These are phyloP conservation scores for Tipula unca DNA, from an alignment of 2,888 invertebrate genomes.

Conservation along the genomic window DNA sequence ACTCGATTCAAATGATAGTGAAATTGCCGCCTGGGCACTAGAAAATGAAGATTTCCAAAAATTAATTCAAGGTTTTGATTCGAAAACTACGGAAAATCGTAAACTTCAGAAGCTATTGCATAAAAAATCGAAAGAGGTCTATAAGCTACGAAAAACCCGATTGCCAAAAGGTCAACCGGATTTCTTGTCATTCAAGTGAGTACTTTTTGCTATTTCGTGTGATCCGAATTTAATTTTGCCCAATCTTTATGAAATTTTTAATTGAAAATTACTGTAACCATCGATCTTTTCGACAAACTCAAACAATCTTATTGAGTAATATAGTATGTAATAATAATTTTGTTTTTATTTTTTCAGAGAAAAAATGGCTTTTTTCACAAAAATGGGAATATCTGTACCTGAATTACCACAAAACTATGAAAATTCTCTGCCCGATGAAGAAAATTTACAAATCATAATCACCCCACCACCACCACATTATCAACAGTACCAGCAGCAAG, in stretches of 20 bases:
- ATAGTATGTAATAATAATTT: too few species aligned
- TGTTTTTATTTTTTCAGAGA: constrained; percentile 55
- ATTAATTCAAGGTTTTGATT: constrained; percentile 46
- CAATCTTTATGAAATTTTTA: too few species aligned
- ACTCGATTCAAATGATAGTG: constrained; percentile 70
- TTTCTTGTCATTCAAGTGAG: constrained; percentile 86
- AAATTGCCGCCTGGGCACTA: constrained; percentile 75
- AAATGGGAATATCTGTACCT: constrained; percentile 67
- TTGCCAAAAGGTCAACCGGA: constrained; percentile 85
- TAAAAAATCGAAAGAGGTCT: constrained; percentile 85
- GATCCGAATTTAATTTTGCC: too few species aligned
- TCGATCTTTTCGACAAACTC: too few species aligned
- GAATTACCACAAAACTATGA: constrained; percentile 47
- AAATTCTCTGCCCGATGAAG: background rate
- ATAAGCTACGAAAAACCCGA: constrained; percentile 77
- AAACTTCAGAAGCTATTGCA: constrained; percentile 72
- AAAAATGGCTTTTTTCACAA: constrained; percentile 94
- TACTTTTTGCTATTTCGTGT: too few species aligned
- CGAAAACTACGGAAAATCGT: constrained; percentile 47
- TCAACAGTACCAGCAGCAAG: constrained; percentile 21
- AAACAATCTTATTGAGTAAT: too few species aligned
- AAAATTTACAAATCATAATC: constrained; percentile 14
- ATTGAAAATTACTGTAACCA: too few species aligned
- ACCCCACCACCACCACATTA: background rate
- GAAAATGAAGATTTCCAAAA: constrained; percentile 80